Evolutionary conservation across 2,888 invertebrate genomes (phyloP), one percentile per base, ranked within the genome.

Genomic region (Parochlus steinenii): DNA sequence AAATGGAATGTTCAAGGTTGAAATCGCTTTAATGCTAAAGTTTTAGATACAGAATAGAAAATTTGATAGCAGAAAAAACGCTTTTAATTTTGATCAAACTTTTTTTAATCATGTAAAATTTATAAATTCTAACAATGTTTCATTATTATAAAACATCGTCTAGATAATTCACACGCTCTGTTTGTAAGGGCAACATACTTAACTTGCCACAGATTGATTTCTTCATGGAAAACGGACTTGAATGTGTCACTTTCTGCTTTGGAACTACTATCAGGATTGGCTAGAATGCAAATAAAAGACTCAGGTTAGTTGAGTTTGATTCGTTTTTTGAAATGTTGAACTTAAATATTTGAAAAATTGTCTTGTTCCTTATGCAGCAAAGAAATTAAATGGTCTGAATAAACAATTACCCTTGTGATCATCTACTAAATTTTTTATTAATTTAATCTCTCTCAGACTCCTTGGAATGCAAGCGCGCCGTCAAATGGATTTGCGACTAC

Each of bases 401-500:
- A 38, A 41, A 38, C 29, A 33, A 27, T 23, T 12, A 36, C 23
- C 29, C 39, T 26, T 25, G 17, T 40, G 38, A 40, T 52, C 47
- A 11, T 11, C 15, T 19, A 36, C 6, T 33, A 22, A 12, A 31
- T 25, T 16, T 29, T 19, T 28, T 17, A n/a, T 12, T 27, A 15
- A 4, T 11, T 39, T 31, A n/a, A n/a, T 22, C 11, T 18, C 14
- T 3, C 14, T 14, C 62, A 87, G 87, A 86, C 64, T 80, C 81
- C 35, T 63, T 83, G 48, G 87, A 89, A 58, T 85, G 87, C 54
- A 82, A 83, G 61, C 69, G 87, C 50, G 86, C 87, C 10, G 92
- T 97, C 15, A 92, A 92, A 50, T 95, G 93, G 86, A 74, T 98
- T 39, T 98, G 97, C 61, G 92, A 97, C 64, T 97, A 95, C 62